A percentile compares a stretch with the other conserved stretches of the same genome.
phyloP scores from a whole-genome alignment of 1,140 invertebrate species.

The Drosophila erecta region DNA sequence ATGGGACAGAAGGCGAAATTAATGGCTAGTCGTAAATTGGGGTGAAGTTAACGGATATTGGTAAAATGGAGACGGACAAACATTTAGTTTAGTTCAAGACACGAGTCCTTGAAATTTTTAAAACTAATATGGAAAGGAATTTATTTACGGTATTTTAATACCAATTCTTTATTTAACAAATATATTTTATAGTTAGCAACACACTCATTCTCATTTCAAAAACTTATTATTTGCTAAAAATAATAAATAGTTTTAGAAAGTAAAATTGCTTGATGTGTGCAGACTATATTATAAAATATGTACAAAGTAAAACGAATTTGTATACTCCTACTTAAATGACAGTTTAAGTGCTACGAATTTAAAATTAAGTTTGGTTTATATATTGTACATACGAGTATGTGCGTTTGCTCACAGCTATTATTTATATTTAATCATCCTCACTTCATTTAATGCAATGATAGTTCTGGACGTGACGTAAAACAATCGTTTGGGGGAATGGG shows the following conservation, averaged over 20 bases:
- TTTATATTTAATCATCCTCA: conserved; percentile 8
- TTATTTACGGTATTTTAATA: too few relatives aligned
- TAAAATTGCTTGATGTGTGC: too few relatives aligned
- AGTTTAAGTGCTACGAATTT: too few relatives aligned
- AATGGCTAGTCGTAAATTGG: conserved; percentile 33
- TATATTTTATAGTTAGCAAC: too few relatives aligned
- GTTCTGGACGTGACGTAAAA: conserved; percentile 29
- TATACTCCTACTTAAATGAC: too few relatives aligned
- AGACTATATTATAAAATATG: too few relatives aligned
- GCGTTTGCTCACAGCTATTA: neutral
- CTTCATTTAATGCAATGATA: conserved; percentile 9
- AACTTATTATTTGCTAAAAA: too few relatives aligned
- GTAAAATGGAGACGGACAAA: conserved; percentile 1
- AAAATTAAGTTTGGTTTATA: too few relatives aligned
- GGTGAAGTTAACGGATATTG: conserved; percentile 38
- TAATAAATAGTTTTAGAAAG: neutral
- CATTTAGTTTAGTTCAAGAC: neutral
- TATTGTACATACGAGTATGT: neutral
- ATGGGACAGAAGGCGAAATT: conserved; percentile 26
- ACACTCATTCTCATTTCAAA: too few relatives aligned
- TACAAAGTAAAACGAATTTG: too few relatives aligned
- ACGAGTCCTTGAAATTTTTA: neutral
- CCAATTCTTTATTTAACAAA: too few relatives aligned
- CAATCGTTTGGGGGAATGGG: conserved; percentile 10
- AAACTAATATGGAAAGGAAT: neutral